Evolutionary conservation across 2,888 invertebrate species (phyloP).

Genomic region (Harpalus rubripes): DNA sequence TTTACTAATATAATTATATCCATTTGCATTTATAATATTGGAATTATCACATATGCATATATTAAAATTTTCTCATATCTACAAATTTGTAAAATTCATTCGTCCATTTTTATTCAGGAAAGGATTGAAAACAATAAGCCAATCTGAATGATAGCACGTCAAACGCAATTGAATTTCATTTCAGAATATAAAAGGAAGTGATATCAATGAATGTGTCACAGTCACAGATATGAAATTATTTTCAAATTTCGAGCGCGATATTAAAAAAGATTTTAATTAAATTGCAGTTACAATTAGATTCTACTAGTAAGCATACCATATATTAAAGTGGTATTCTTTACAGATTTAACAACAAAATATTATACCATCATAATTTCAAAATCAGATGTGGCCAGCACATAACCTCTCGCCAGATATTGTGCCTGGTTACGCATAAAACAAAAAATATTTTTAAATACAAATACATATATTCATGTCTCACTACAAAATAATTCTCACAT

Average conservation of each 20-base stretch:
- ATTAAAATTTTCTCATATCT: constrained; percentile 11
- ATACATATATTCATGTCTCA: no score
- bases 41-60: background rate
- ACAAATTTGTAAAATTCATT: background rate
- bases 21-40: background rate
- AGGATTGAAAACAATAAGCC: constrained; percentile 6
- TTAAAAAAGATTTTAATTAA: background rate
- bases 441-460: no score
- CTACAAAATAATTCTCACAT: no score
- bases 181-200: constrained; percentile 12
- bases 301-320: no score
- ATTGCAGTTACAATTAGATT: no score
- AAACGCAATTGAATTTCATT: constrained; percentile 8
- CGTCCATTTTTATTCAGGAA: background rate
- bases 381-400: no score
- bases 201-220: constrained; percentile 2
- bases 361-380: no score
- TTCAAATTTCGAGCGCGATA: background rate
- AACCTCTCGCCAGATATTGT: no score
- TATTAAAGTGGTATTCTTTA: no score
- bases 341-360: no score
- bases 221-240: constrained; percentile 8
- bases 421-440: no score
- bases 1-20: background rate
- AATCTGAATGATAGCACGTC: constrained; percentile 8